Base-by-base conservation (phyloP, 2,888 invertebrate species). In the Emmelina monodactyla region DNA sequence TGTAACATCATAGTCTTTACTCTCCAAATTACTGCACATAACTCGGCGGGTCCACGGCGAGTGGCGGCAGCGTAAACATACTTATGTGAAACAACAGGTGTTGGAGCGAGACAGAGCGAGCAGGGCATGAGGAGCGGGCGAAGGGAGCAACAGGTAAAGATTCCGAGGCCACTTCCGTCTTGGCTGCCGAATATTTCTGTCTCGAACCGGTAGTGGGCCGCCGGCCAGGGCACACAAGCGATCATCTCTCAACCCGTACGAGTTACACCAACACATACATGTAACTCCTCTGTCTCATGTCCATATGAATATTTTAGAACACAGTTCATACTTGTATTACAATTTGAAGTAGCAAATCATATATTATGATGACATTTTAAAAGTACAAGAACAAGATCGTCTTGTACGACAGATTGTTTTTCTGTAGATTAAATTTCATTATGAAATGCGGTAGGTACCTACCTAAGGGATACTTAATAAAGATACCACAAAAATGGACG, bases 101-200 rank as follows among this genome's bases (percentile, higher is more conserved):
- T 51, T 62, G 42, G 48, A 71, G 59, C 43, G 76, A 66, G 79
- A 78, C 44, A 40, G 51, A 49, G 49, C 46, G 49, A 58, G 53
- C 51, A 50, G 58, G 59, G 64, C 59, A 58, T 47, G 65, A 56
- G 61, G 67, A 54, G 60, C 66, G 71, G 69, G 71, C 62, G 73
- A 72, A 76, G 75, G 78, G 79, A 78, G 78, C 78, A 78, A 79
- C 79, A 78, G 79, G 78, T 78, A 79, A 78, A 76, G 79, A 79
- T 79, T 78, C 78, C 78, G 79, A 79, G 78, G 78, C 75, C 76
- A 79, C 78, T 79, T 79, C 79, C 79, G 79, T 76, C 78, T 79
- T 78, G 69, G 78, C 78, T 73, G 79, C 76, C 79, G 78, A 79
- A 79, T 79, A 79, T 79, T 78, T 78, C 73, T 78, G 78, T 78